Evolutionary conservation across 2,113 vertebrate species (phyloP), one percentile per base, ranked within the genome.

Genomic region (Eulacestoma nigropectus): DNA sequence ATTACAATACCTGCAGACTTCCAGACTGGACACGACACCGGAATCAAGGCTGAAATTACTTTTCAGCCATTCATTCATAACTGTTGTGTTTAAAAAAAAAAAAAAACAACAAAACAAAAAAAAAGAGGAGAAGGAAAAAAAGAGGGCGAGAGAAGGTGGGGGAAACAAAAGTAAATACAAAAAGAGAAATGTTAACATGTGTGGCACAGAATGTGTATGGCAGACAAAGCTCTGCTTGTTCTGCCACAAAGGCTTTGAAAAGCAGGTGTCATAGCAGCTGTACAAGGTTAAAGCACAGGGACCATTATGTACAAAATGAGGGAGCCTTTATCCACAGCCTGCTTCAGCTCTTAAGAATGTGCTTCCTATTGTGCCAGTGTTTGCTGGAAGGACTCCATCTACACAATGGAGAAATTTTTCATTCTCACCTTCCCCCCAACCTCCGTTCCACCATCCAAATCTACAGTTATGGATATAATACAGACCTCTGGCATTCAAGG

Each of bases 391-490:
- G 95, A 97, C 97, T 97, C 93, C 27, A 93, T 93, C 85, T 90
- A 86, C 30, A 96, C 95, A 95, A 96, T 96, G 91, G 95, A 94
- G 94, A 96, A 98, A 97, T 92, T 64, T 56, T 91, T 97, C 46
- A 16, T 94, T 97, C 95, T 97, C 96, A 98, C 97, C 96, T 97
- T 97, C 96, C 96, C 96, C 95, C 95, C 96, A 96, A 95, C 95
- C 97, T 97, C 96, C 33, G 16, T 95, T 96, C 96, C 96, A 97
- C 97, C 94, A 93, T 97, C 97, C 75, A 84, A 97, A 97, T 97
- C 97, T 96, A 87, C 95, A 72, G 92, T 97, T 96, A 98, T 96
- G 97, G 97, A 97, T 98, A 98, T 98, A 97, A 98, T 97, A 95
- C 93, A 62, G 97, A 98, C 97, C 97, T 98, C 97, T 97, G 97